These are phyloP conservation scores for Peromyscus eremicus DNA, from an alignment of 2,797 vertebrate genomes.

Conservation along the genomic window DNA sequence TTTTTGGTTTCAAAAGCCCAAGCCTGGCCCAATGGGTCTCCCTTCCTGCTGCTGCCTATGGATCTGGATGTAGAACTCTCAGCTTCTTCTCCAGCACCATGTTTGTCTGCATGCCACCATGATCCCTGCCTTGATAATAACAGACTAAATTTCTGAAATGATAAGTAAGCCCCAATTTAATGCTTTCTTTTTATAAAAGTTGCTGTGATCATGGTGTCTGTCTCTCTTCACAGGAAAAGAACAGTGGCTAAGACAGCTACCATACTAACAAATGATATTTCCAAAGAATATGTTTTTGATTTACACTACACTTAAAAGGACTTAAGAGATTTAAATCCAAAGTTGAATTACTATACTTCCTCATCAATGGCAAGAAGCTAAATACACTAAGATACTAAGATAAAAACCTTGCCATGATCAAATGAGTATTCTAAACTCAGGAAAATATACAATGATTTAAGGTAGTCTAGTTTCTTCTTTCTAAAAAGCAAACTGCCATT, in stretches of 20 bases:
- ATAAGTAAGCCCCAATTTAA: not conserved
- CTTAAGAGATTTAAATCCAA: slow-evolving; percentile 36
- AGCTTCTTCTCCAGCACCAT: not conserved
- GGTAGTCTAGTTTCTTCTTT: not conserved
- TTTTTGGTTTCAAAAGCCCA: not conserved
- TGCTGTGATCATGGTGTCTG: not conserved
- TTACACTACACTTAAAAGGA: not conserved
- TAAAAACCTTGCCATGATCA: not conserved
- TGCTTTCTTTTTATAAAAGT: not conserved
- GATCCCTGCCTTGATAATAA: not conserved
- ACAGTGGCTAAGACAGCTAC: not conserved
- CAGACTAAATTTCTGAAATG: not conserved
- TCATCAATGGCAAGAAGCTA: slow-evolving; percentile 23
- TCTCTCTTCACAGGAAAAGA: not conserved
- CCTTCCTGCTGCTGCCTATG: not conserved
- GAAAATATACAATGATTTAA: slow-evolving; percentile 28
- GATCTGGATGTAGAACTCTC: not conserved
- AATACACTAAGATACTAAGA: slow-evolving; percentile 5
- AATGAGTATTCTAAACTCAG: not conserved
- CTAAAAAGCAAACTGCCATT: not conserved
- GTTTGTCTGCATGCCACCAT: not conserved
- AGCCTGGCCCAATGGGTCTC: too few species aligned
- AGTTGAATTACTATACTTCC: slow-evolving; percentile 22
- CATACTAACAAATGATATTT: slow-evolving; percentile 10
- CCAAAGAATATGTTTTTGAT: not conserved